Evolutionary conservation across 1,140 invertebrate species (phyloP).

Genomic region (Anagrus nilaparvatae): DNA sequence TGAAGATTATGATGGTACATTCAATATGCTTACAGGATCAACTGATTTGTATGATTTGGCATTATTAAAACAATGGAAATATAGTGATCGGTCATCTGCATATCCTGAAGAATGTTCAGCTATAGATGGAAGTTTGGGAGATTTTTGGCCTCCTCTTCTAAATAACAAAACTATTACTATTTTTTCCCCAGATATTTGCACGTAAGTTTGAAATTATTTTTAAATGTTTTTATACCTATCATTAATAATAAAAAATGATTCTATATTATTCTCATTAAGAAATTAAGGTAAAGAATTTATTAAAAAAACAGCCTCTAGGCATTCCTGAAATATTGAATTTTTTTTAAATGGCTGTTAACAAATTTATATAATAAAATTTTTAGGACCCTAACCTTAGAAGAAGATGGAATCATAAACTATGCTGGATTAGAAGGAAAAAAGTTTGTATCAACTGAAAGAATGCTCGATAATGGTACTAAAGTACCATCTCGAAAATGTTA

Average conservation of each 20-base stretch:
- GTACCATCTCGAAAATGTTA: constrained; percentile 50
- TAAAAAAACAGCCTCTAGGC: too few species aligned
- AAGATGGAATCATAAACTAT: constrained; percentile 26
- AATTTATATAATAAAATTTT: constrained; percentile 12
- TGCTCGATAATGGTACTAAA: constrained; percentile 60
- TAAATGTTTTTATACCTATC: too few species aligned
- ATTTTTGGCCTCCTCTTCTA: constrained; percentile 61
- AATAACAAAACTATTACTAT: constrained; percentile 46
- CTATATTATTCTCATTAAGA: too few species aligned
- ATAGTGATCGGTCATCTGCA: constrained; percentile 43
- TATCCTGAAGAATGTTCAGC: constrained; percentile 49
- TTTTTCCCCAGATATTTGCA: constrained; percentile 63
- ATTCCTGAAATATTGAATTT: too few species aligned
- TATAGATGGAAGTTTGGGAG: constrained; percentile 62
- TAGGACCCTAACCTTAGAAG: constrained; percentile 35
- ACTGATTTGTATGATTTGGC: constrained; percentile 53
- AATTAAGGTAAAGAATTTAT: too few species aligned
- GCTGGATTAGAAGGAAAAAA: constrained; percentile 47
- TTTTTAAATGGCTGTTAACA: too few species aligned
- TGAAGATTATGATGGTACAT: constrained; percentile 59
- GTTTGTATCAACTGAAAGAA: constrained; percentile 48
- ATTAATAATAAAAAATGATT: too few species aligned
- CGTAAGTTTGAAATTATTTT: constrained; percentile 29
- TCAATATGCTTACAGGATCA: constrained; percentile 62
- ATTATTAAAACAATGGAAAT: constrained; percentile 56